Conservation (phyloP, 2,888 invertebrate species). For the Notodonta ziczac region DNA sequence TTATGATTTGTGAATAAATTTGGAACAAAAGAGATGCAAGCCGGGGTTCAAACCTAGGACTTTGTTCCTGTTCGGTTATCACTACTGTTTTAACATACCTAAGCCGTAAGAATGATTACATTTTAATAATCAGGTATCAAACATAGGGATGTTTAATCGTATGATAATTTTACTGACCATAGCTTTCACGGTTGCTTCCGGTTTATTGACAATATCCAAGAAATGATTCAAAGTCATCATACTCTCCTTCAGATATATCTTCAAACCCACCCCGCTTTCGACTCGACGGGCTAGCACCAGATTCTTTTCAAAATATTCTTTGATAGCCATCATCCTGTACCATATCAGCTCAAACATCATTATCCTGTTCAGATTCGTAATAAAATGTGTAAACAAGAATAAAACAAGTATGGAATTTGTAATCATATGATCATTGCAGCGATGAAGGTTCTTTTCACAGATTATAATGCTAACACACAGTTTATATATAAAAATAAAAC, state of each 20-base stretch:
- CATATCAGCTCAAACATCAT: conserved; percentile 1
- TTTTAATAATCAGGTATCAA: no score
- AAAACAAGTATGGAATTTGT: background rate
- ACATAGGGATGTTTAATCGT: background rate
- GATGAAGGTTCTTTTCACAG: background rate
- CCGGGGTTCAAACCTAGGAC: no score
- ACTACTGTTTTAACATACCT: no score
- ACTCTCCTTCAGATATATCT: background rate
- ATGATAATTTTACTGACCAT: background rate
- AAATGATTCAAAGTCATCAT: background rate
- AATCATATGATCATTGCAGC: background rate
- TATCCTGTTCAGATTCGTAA: background rate
- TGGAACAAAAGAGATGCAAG: no score
- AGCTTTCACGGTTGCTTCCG: background rate
- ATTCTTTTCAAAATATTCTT: background rate
- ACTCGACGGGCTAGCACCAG: background rate
- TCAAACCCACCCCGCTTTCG: background rate
- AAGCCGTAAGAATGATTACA: no score
- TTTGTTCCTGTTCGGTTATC: no score
- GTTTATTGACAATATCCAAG: background rate
- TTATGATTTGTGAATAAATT: no score
- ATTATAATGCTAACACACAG: background rate
- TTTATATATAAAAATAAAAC: background rate
- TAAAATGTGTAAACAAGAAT: background rate
- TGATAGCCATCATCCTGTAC: background rate